Percentiles rank a stretch among this genome's conserved stretches.
Evolutionary conservation across 2,888 invertebrate genomes (phyloP).

Genomic region (Archips xylosteana): DNA sequence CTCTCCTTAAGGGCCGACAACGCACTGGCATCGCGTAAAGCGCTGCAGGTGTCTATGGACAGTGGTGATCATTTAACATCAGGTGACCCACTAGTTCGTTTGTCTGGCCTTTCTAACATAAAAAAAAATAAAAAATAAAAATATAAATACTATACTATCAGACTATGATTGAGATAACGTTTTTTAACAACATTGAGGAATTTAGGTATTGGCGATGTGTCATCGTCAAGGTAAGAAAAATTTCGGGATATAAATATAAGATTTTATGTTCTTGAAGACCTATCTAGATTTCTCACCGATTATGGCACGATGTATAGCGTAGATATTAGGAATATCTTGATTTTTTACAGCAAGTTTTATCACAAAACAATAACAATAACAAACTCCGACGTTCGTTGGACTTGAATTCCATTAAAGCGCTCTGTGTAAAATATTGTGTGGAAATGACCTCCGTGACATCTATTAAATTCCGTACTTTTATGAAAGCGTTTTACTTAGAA

Average conservation of each 20-base stretch:
- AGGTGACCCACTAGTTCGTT: no score
- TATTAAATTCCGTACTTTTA: constrained; percentile 41
- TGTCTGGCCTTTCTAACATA: no score
- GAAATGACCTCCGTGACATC: constrained; percentile 29
- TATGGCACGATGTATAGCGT: no score
- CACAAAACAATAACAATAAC: background rate
- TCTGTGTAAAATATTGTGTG: constrained; percentile 9
- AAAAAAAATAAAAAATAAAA: no score
- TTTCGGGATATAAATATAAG: no score
- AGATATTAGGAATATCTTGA: background rate
- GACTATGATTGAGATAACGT: background rate
- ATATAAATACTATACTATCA: background rate
- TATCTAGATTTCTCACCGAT: background rate
- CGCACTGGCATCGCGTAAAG: no score
- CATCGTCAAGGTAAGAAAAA: constrained; percentile 1
- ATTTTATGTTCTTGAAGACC: background rate
- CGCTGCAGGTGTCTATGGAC: no score
- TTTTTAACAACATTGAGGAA: background rate
- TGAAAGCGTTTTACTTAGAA: constrained; percentile 20
- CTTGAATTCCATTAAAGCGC: background rate
- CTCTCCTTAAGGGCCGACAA: no score
- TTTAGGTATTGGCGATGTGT: background rate
- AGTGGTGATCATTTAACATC: no score
- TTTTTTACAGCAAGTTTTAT: background rate
- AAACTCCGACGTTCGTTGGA: background rate